Conservation (phyloP, 2,113 vertebrate genomes). For the Grammomys dolichurus region DNA sequence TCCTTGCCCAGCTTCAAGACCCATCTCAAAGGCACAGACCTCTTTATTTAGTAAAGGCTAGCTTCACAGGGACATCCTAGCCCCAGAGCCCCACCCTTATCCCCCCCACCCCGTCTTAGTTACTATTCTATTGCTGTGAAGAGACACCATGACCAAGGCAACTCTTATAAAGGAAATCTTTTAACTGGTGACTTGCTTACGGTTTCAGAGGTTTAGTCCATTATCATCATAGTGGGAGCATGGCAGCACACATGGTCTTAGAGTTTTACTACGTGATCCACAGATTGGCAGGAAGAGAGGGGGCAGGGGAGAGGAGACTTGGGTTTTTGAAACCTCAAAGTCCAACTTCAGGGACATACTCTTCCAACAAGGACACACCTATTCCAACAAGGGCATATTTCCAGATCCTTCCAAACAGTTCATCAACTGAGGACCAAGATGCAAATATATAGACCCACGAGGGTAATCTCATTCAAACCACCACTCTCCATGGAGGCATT, state of each 20-base stretch:
- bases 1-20: not conserved
- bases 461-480: not conserved
- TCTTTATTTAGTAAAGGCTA: conserved; percentile 1
- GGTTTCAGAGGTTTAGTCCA: not conserved
- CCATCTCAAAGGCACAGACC: not conserved
- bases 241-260: not conserved
- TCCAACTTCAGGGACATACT: not conserved
- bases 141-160: not conserved
- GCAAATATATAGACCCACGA: not conserved
- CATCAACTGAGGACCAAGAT: not conserved
- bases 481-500: not conserved
- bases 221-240: not conserved
- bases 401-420: not conserved
- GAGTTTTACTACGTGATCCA: not conserved
- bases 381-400: not conserved
- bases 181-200: not conserved
- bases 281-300: not conserved
- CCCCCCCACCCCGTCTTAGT: too few species aligned
- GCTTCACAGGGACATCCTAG: not conserved
- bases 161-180: not conserved
- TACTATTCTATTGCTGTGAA: not conserved
- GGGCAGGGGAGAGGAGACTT: accelerated
- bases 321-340: not conserved
- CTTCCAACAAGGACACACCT: not conserved
- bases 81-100: not conserved